A percentile compares a stretch with the other conserved stretches of the same genome.
phyloP scores from a whole-genome alignment of 2,113 vertebrate species.

The Mesembrinibis cayennensis region DNA sequence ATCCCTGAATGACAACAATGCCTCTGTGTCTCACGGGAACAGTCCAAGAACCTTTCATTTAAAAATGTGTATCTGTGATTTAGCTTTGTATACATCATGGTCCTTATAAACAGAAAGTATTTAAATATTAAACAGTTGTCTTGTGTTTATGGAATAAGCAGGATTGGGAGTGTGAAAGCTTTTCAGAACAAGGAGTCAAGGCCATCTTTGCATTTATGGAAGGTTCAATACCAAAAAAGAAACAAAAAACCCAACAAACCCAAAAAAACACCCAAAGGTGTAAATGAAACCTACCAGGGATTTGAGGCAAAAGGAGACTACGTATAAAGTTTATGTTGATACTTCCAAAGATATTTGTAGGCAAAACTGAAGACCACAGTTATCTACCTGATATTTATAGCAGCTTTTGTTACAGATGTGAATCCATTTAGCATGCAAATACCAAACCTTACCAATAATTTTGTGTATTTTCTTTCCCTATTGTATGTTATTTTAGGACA shows the following conservation, averaged over 20 bases:
- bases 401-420: neutral
- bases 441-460: neutral
- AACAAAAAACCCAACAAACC: too few relatives aligned
- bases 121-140: neutral
- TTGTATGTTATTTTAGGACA: slow-evolving; percentile 79
- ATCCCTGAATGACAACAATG: neutral
- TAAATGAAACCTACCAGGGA: neutral
- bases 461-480: neutral
- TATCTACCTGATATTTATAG: neutral
- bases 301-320: neutral
- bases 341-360: neutral
- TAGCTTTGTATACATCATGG: neutral
- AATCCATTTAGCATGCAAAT: neutral
- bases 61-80: neutral
- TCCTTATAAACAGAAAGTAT: neutral
- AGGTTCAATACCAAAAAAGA: neutral
- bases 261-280: neutral
- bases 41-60: neutral
- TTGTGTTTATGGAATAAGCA: neutral
- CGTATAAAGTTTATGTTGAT: neutral
- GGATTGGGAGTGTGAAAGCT: neutral
- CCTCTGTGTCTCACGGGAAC: neutral
- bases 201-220: neutral
- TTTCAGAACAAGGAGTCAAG: neutral
- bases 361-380: neutral